Evolutionary conservation across 2,113 vertebrate genomes (phyloP), one percentile per base, ranked within the genome.

Genomic region (Calonectris borealis): DNA sequence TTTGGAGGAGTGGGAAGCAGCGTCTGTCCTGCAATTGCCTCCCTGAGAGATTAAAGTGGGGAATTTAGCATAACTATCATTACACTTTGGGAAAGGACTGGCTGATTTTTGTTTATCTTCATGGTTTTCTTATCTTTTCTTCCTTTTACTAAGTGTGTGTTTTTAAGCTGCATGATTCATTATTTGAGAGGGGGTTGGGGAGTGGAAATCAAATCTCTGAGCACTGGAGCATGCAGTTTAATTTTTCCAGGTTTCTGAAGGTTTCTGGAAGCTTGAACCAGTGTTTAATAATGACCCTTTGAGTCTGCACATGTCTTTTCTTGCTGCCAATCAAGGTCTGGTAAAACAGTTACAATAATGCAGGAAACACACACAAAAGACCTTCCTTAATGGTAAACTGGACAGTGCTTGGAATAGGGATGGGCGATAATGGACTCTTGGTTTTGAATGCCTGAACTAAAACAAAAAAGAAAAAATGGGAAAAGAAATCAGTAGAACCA

Each of bases 181-280:
- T n/a, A 16, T 64, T 55, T 0, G 0, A 71, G 40, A 80, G 19
- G 9, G n/a, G 3, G 4, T 7, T 70, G 15, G 24, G 18, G 46
- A 71, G 15, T 22, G 6, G 57, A 76, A 88, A 84, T 71, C 73
- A 80, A 80, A 76, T 71, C 40, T 27, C 40, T 46, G 83, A 55
- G 51, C 73, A 71, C 27, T 76, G 73, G 40, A 76, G 73, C 2
- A 0, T 66, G 40, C 18, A 66, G 29, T 88, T 93, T 25, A 80
- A 66, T 66, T 75, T 84, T 76, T 58, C 31, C 51, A 31, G 31
- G 48, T 78, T 82, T 66, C 70, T 61, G 44, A 88, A 85, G 21
- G 29, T 34, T 83, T 82, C 31, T 91, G 69, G 31, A 84, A 16
- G 19, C 29, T 80, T 80, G 24, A 84, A 40, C 27, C 38, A 55